Base-by-base conservation (phyloP, 2,888 invertebrate genomes). In the Malacosoma neustria region DNA sequence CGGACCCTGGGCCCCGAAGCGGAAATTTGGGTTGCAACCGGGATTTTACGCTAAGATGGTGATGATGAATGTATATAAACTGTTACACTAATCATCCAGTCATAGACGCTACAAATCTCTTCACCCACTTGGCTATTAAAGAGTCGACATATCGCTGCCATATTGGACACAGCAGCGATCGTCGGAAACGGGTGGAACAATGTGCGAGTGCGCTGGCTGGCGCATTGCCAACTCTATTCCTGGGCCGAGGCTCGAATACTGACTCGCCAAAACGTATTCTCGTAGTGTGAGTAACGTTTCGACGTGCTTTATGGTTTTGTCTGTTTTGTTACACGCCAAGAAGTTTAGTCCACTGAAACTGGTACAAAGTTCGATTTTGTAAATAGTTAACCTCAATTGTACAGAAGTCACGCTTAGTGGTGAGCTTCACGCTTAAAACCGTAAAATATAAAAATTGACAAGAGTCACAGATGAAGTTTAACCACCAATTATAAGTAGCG, bases 241-340 rank as follows among this genome's bases (percentile, higher is more conserved):
- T 82, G 82, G 73, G 54, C 51, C 54, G 57, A 76, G 70, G 80
- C 77, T 80, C 80, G 76, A 65, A 62, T 72, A 71, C 77, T 67
- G 76, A 54, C 63, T 60, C 71, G 72, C 70, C 69, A 73, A 75
- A 69, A 67, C 56, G 67, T 74, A 74, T 76, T 72, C 67, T 62
- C 63, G 72, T 61, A 56, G 48, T 37, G 56, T 81, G 81, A 81
- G 54, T 79, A 79, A 75, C 40, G 39, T 41, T 34, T 33, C 30
- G 37, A 30, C 22, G 22, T 22, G 5, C 6, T 22, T 22, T 22
- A 22, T 9, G 2, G 7, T 22, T 22, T 7, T 5, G 9, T 22
- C 4, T 6, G 22, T 5, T 22, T 22, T 22, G 22, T 22, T 22
- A 22, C 4, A n/a, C n/a, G n/a, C n/a, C n/a, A n/a, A n/a, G n/a